Evolutionary conservation across 2,888 invertebrate species (phyloP), one percentile per base, ranked within the genome.

Genomic region (Vandiemenella viatica): DNA sequence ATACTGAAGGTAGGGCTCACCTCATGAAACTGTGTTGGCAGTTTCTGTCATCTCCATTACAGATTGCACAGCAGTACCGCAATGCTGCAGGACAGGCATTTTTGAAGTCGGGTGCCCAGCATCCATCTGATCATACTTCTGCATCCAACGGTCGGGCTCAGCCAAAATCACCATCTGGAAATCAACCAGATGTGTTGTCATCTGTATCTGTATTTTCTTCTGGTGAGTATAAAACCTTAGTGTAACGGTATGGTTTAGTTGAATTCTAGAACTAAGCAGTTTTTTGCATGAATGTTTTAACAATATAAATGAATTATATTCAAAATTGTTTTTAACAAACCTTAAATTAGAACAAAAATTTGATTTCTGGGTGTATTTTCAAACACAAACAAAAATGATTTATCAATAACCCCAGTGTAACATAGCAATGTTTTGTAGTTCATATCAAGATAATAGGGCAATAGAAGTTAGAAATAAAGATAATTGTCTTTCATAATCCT

Each of bases 51-150:
- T 67, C 65, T 55, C 60, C 63, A 22, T 60, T 60, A 37, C 61
- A 61, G 52, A 61, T 64, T 53, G 64, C 64, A 40, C 63, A 64
- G 53, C 62, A 61, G 53, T 59, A 61, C 47, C 59, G 62, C 41
- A 62, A 61, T 53, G 59, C 63, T 53, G 58, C 58, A 50, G 53
- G 55, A 23, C 53, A 53, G 16, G 45, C 53, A 15, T 57, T 55
- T 52, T 49, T 59, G 49, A 71, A 71, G 58, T 70, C 70, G 55
- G 67, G 69, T 50, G 59, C 68, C 56, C 72, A 71, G 59, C 72
- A 72, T 56, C 69, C 70, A 56, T 67, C 68, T 58, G 69, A 69
- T 50, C 69, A 51, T 46, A 45, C 19, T 37, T 49, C 49, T 20
- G 46, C 45, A 26, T 52, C 47, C 6, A 52, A 52, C 49, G 54